Percentiles rank a stretch among this genome's conserved stretches.
These are phyloP conservation scores for Eumaeus atala DNA, from an alignment of 1,140 invertebrate genomes.

Conservation along the genomic window DNA sequence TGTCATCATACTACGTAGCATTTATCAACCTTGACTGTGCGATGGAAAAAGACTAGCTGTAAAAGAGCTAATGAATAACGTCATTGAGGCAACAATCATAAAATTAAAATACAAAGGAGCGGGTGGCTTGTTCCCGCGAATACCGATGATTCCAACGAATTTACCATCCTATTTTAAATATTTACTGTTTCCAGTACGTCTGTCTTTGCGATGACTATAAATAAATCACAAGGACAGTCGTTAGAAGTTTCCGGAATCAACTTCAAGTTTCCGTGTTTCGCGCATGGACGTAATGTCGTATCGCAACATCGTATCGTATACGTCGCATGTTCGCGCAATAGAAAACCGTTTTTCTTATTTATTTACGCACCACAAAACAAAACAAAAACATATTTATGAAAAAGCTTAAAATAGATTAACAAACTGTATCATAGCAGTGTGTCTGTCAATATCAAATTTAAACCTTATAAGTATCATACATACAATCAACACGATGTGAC, in stretches of 20 bases:
- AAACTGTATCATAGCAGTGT: conserved; percentile 7
- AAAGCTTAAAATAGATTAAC: conserved; percentile 20
- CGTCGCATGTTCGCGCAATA: conserved; percentile 44
- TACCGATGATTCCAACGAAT: conserved; percentile 49
- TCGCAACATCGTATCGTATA: too few species aligned
- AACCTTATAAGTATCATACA: conserved; percentile 2
- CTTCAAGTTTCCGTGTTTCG: conserved; percentile 30
- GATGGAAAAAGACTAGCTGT: conserved; percentile 58
- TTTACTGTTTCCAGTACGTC: conserved; percentile 54
- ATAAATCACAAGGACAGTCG: conserved; percentile 73
- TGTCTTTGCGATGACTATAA: conserved; percentile 75
- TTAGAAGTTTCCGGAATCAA: conserved; percentile 36
- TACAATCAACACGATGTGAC: not conserved
- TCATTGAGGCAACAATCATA: conserved; percentile 27
- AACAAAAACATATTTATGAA: conserved; percentile 48
- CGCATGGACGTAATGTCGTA: conserved; percentile 31
- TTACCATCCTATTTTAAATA: conserved; percentile 57
- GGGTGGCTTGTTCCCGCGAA: conserved; percentile 28
- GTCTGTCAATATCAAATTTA: conserved; percentile 7
- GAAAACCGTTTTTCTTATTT: conserved; percentile 36
- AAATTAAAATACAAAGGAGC: conserved; percentile 30
- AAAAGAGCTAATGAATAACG: conserved; percentile 31
- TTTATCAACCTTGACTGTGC: conserved; percentile 56
- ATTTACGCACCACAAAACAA: conserved; percentile 38
- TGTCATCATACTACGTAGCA: conserved; percentile 27